A percentile compares a stretch with the other conserved stretches of the same genome.
Evolutionary conservation across 1,140 invertebrate genomes (phyloP).

Genomic region (Drosophila sechellia): DNA sequence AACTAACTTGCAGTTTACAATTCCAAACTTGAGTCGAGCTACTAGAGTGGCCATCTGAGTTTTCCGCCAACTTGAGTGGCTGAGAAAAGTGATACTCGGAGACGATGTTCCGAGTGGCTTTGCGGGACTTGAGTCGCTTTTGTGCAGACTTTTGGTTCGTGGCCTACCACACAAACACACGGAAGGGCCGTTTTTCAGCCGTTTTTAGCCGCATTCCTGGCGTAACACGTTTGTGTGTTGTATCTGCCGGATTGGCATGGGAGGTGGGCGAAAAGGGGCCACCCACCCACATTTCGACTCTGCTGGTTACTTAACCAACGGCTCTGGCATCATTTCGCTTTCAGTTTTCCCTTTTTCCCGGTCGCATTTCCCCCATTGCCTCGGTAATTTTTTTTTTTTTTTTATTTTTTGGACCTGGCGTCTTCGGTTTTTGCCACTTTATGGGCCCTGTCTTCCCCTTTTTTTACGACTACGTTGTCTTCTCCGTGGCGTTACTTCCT

Average conservation of each 20-base stretch:
- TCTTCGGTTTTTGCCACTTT: slow-evolving; percentile 43
- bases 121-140: slow-evolving; percentile 56
- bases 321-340: slow-evolving; percentile 36
- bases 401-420: slow-evolving; percentile 22
- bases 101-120: slow-evolving; percentile 13
- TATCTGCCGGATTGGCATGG: slow-evolving; percentile 25
- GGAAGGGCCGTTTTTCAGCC: slow-evolving; percentile 12
- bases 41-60: not conserved
- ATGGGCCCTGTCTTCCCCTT: slow-evolving; percentile 13
- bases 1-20: not conserved
- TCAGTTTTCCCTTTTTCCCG: slow-evolving; percentile 29
- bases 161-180: slow-evolving; percentile 39
- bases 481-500: not conserved
- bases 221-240: slow-evolving; percentile 38
- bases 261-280: not conserved
- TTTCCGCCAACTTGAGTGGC: not conserved
- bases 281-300: not conserved
- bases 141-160: slow-evolving; percentile 68
- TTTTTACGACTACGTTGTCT: slow-evolving; percentile 30
- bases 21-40: not conserved
- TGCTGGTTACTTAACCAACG: slow-evolving; percentile 34
- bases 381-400: slow-evolving; percentile 4
- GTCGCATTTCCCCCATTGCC: slow-evolving; percentile 16
- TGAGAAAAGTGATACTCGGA: slow-evolving; percentile 4
- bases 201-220: slow-evolving; percentile 20